Conservation (phyloP, 1,140 invertebrate genomes). For the Zaprionus tsacasi region DNA sequence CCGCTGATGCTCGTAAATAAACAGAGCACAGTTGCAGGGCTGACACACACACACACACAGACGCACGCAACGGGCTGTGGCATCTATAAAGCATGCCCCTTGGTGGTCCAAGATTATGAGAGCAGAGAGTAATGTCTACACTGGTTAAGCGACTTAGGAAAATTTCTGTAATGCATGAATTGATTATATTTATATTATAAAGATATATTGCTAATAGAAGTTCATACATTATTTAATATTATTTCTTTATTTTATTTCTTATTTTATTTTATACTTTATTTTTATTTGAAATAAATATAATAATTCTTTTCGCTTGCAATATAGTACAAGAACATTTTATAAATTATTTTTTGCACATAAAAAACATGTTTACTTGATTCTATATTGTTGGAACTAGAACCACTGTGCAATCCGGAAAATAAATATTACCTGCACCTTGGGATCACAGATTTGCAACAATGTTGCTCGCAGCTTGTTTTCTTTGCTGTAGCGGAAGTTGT, state of each 20-base stretch:
- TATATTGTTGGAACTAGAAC: slow-evolving; percentile 21
- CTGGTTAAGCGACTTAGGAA: slow-evolving; percentile 4
- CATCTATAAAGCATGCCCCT: slow-evolving; percentile 24
- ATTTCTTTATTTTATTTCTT: no score
- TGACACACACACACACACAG: background rate
- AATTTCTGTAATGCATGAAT: background rate
- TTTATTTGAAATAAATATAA: no score
- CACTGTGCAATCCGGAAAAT: slow-evolving; percentile 57
- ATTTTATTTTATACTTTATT: no score
- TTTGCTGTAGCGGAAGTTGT: slow-evolving; percentile 74
- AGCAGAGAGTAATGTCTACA: slow-evolving; percentile 10
- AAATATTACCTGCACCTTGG: slow-evolving; percentile 52
- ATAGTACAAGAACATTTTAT: no score
- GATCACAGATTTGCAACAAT: slow-evolving; percentile 73
- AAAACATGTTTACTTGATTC: background rate
- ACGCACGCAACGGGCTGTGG: background rate
- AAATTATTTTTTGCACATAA: no score
- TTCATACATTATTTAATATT: no score
- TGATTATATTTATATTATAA: no score
- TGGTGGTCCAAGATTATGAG: slow-evolving; percentile 54
- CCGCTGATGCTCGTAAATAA: slow-evolving; percentile 70
- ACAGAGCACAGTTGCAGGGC: slow-evolving; percentile 59
- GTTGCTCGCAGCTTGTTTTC: slow-evolving; percentile 35
- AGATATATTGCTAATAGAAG: no score
- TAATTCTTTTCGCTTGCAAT: no score